Conservation (phyloP, 2,888 invertebrate genomes). For the Trachelus tabidus region DNA sequence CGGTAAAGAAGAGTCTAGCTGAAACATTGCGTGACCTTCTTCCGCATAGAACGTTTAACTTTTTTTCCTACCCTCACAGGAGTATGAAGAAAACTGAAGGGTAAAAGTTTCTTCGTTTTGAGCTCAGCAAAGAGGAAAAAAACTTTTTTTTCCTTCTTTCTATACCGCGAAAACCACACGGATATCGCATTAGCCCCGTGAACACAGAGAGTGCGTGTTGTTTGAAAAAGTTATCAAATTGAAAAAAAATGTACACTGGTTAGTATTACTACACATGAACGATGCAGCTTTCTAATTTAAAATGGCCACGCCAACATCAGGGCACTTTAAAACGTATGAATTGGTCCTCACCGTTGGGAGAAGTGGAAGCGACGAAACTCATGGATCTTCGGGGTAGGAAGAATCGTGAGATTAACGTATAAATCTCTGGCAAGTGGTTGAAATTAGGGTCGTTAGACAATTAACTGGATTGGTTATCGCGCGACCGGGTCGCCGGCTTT, state of each 20-base stretch:
- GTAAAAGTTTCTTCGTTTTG: neutral
- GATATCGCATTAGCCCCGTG: neutral
- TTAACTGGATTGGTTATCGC: conserved; percentile 29
- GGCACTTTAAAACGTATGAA: neutral
- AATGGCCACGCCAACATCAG: too few species aligned
- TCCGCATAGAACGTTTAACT: neutral
- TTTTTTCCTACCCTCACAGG: neutral
- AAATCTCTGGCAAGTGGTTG: conserved; percentile 37
- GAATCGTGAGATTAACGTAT: conserved; percentile 16
- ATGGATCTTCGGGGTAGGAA: neutral
- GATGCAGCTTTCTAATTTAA: too few species aligned
- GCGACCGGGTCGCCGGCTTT: neutral
- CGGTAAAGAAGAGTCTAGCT: too few species aligned
- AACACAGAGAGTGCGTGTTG: neutral
- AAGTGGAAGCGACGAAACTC: neutral
- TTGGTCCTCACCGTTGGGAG: neutral
- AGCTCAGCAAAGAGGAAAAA: neutral
- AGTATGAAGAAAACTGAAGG: neutral
- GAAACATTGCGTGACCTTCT: too few species aligned
- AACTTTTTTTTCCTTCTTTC: neutral
- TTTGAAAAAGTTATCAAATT: neutral
- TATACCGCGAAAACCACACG: neutral
- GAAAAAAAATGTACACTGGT: neutral
- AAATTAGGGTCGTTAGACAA: conserved; percentile 37
- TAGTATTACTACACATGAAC: neutral